Conservation (phyloP, 2,113 vertebrate species). For the Erpornis zantholeuca region DNA sequence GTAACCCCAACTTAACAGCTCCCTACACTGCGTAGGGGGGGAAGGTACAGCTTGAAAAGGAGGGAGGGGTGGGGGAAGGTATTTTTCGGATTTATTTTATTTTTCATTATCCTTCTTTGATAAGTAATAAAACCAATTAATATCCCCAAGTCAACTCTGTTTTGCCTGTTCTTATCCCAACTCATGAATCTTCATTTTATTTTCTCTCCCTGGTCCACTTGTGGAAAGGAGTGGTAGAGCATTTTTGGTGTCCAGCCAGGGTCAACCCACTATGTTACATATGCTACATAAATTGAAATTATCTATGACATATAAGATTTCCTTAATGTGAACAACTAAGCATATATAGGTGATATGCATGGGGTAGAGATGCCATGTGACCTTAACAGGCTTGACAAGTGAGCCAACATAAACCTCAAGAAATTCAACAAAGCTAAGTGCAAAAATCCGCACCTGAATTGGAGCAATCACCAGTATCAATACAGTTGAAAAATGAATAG, state of each 20-base stretch:
- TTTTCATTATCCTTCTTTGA: not conserved
- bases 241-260: not conserved
- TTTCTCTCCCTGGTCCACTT: not conserved
- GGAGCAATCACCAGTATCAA: not conserved
- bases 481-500: not conserved
- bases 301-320: not conserved
- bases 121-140: not conserved
- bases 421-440: not conserved
- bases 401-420: not conserved
- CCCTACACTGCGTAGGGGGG: not conserved
- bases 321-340: not conserved
- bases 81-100: not conserved
- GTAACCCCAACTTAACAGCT: not conserved
- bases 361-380: not conserved
- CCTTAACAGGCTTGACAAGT: not conserved
- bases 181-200: not conserved
- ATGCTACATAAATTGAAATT: not conserved
- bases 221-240: not conserved
- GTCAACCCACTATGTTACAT: fast-evolving
- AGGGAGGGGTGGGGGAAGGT: too few relatives aligned
- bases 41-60: not conserved
- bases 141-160: not conserved
- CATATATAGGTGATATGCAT: not conserved
- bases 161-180: not conserved
- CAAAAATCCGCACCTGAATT: not conserved